A percentile compares a stretch with the other conserved stretches of the same genome.
Evolutionary conservation across 1,140 invertebrate species (phyloP).

Genomic region (Drosophila neocordata): DNA sequence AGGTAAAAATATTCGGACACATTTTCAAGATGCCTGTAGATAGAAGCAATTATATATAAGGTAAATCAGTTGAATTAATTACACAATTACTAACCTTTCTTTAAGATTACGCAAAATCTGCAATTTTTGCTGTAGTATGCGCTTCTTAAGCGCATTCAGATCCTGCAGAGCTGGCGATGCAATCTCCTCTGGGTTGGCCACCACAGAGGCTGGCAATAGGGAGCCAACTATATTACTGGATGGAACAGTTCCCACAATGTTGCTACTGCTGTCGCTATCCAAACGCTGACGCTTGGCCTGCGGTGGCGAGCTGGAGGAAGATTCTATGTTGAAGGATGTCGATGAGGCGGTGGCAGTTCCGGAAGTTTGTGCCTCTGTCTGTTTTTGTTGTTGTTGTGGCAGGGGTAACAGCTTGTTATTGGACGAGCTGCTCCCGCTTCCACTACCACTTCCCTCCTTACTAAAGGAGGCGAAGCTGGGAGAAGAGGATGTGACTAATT

Average conservation of each 20-base stretch:
- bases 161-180: constrained; percentile 64
- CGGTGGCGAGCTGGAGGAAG: constrained; percentile 39
- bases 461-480: constrained; percentile 19
- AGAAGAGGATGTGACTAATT: constrained; percentile 46
- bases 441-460: constrained; percentile 8
- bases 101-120: constrained; percentile 80
- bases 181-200: constrained; percentile 49
- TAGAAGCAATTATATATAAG: background rate
- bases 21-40: constrained; percentile 88
- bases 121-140: constrained; percentile 79
- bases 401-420: constrained; percentile 67
- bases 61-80: background rate
- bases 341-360: constrained; percentile 46
- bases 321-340: constrained; percentile 34
- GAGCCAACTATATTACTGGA: constrained; percentile 66
- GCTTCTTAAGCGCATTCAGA: constrained; percentile 77
- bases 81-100: constrained; percentile 61
- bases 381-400: constrained; percentile 54
- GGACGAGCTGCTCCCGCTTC: constrained; percentile 31
- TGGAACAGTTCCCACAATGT: constrained; percentile 45
- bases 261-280: constrained; percentile 41
- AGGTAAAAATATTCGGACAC: constrained; percentile 93
- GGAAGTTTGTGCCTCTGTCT: constrained; percentile 74
- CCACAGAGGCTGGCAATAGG: constrained; percentile 60
- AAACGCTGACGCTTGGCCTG: constrained; percentile 76